phyloP scores from a whole-genome alignment of 2,888 invertebrate genomes.

The Bhutanitis thaidina region DNA sequence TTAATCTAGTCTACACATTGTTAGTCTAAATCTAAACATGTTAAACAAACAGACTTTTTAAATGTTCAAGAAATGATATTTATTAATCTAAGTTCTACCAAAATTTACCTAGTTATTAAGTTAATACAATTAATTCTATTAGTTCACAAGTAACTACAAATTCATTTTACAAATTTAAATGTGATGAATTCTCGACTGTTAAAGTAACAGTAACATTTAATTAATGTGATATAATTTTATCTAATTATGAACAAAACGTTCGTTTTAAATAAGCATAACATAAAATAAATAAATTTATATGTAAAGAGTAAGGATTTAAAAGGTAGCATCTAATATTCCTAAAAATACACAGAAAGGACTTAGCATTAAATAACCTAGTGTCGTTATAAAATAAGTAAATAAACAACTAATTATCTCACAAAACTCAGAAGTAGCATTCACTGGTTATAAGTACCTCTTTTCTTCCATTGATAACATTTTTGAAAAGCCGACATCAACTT shows the following conservation, averaged over 20 bases:
- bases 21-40: slow-evolving; percentile 79
- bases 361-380: slow-evolving; percentile 1
- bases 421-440: slow-evolving; percentile 64
- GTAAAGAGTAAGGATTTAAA: slow-evolving; percentile 46
- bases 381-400: slow-evolving; percentile 32
- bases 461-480: slow-evolving; percentile 75
- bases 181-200: slow-evolving; percentile 50
- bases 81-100: slow-evolving; percentile 74
- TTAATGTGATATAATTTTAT: slow-evolving; percentile 51
- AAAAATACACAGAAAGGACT: slow-evolving; percentile 19
- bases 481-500: slow-evolving; percentile 76
- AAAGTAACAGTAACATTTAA: slow-evolving; percentile 45
- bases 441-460: slow-evolving; percentile 74
- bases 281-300: slow-evolving; percentile 53
- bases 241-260: slow-evolving; percentile 52
- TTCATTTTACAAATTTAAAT: slow-evolving; percentile 38
- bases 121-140: slow-evolving; percentile 76
- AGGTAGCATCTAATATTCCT: slow-evolving; percentile 24
- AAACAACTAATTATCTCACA: slow-evolving; percentile 40
- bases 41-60: slow-evolving; percentile 78
- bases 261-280: slow-evolving; percentile 49
- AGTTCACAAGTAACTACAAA: slow-evolving; percentile 62
- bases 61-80: slow-evolving; percentile 75
- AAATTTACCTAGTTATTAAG: slow-evolving; percentile 63
- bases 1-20: slow-evolving; percentile 76